phyloP scores from a whole-genome alignment of 2,888 invertebrate genomes.

The Acronicta aceris region DNA sequence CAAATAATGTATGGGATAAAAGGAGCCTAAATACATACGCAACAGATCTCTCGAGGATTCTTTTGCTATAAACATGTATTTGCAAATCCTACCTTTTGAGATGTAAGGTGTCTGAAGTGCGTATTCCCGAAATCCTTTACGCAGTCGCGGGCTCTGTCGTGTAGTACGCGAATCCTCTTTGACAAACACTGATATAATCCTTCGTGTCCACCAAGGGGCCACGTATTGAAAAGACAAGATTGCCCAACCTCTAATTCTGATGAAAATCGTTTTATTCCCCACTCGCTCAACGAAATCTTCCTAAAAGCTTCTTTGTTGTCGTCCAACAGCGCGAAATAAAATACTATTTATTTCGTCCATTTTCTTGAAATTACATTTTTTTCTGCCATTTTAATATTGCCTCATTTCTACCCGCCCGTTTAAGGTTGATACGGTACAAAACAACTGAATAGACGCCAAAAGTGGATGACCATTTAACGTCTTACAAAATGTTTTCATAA shows the following conservation, averaged over 20 bases:
- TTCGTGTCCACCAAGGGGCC: slow-evolving; percentile 72
- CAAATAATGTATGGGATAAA: slow-evolving; percentile 55
- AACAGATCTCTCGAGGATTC: slow-evolving; percentile 39
- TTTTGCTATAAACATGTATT: slow-evolving; percentile 56
- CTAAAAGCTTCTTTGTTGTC: slow-evolving; percentile 75
- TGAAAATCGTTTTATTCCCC: slow-evolving; percentile 71
- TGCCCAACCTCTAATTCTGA: slow-evolving; percentile 71
- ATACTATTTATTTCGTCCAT: slow-evolving; percentile 64
- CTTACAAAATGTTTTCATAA: slow-evolving; percentile 55
- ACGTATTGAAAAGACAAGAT: slow-evolving; percentile 71
- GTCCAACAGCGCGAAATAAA: slow-evolving; percentile 64
- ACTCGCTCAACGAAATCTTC: slow-evolving; percentile 70
- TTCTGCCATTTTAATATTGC: slow-evolving; percentile 63
- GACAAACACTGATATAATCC: slow-evolving; percentile 71
- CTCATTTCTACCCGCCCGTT: slow-evolving; percentile 58
- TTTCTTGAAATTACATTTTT: slow-evolving; percentile 70
- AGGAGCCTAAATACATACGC: slow-evolving; percentile 53
- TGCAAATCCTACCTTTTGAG: slow-evolving; percentile 55
- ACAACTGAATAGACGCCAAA: slow-evolving; percentile 61
- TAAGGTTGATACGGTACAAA: slow-evolving; percentile 54
- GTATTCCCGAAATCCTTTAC: slow-evolving; percentile 48
- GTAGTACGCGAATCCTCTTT: slow-evolving; percentile 70
- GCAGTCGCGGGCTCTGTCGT: slow-evolving; percentile 59
- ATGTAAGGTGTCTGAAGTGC: slow-evolving; percentile 45
- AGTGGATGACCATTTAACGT: slow-evolving; percentile 55